Evolutionary conservation across 2,797 vertebrate species (phyloP).

Genomic region (Megaceryle alcyon): DNA sequence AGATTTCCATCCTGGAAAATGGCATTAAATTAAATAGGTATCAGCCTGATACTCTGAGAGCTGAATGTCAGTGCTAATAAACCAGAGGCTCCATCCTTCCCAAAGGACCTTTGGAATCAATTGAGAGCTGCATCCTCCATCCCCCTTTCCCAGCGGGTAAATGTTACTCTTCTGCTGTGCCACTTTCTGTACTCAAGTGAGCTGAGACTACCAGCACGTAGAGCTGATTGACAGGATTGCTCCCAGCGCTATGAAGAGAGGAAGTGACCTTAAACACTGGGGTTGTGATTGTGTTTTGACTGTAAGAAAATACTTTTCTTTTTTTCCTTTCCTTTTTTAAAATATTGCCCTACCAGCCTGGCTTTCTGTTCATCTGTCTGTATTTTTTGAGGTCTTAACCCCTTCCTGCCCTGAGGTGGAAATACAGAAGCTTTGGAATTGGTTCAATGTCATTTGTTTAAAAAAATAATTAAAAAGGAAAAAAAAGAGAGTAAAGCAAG

Average conservation of each 20-base stretch:
- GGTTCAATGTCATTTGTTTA: background rate
- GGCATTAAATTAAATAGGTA: slow-evolving; percentile 18
- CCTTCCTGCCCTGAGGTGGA: background rate
- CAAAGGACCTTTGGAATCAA: slow-evolving; percentile 39
- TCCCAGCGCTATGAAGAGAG: slow-evolving; percentile 71
- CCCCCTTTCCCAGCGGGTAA: slow-evolving; percentile 26
- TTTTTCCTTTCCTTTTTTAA: background rate
- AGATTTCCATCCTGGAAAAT: background rate
- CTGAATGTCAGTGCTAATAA: slow-evolving; percentile 64
- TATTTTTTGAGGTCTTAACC: slow-evolving; percentile 40
- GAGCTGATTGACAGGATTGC: slow-evolving; percentile 77
- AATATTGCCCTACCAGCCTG: background rate
- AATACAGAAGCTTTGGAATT: slow-evolving; percentile 11
- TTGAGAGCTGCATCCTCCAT: background rate
- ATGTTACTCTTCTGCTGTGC: slow-evolving; percentile 10
- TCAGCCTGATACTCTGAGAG: slow-evolving; percentile 7
- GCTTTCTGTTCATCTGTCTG: background rate
- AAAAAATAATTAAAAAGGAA: background rate
- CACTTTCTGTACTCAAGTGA: background rate
- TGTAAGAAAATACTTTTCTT: slow-evolving; percentile 50
- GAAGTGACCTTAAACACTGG: slow-evolving; percentile 82
- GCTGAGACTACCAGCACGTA: background rate
- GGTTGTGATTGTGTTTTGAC: slow-evolving; percentile 68
- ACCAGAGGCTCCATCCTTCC: slow-evolving; percentile 32
- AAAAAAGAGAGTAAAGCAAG: background rate